Percentiles rank a stretch among this genome's conserved stretches.
These are phyloP conservation scores for Cydia amplana DNA, from an alignment of 1,140 invertebrate genomes.

Conservation along the genomic window DNA sequence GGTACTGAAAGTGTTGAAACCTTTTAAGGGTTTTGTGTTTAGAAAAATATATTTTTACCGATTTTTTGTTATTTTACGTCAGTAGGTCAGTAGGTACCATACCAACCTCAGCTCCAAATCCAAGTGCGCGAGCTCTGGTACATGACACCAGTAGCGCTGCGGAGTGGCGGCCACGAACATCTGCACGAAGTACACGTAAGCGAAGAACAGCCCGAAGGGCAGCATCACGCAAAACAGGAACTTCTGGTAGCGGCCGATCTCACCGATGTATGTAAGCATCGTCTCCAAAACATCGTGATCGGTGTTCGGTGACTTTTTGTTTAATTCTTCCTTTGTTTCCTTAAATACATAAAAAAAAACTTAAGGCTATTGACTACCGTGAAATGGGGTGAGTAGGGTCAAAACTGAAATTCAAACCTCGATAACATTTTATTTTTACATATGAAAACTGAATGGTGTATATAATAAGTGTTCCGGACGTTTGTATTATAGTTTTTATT, in stretches of 20 bases:
- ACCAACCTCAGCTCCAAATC: slow-evolving; percentile 57
- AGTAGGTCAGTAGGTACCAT: no score
- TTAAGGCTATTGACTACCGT: not conserved
- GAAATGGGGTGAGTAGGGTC: not conserved
- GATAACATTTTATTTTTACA: no score
- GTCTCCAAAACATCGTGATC: slow-evolving; percentile 80
- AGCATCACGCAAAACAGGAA: slow-evolving; percentile 81
- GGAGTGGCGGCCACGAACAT: slow-evolving; percentile 83
- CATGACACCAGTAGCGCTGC: slow-evolving; percentile 82
- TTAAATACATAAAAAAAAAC: slow-evolving; percentile 33
- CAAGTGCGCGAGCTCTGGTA: slow-evolving; percentile 76
- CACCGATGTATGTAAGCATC: slow-evolving; percentile 82
- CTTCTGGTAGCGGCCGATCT: slow-evolving; percentile 84
- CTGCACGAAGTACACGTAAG: slow-evolving; percentile 86
- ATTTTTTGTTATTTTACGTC: no score
- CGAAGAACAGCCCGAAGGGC: slow-evolving; percentile 80
- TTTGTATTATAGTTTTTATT: no score
- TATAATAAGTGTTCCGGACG: no score
- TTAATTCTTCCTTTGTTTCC: slow-evolving; percentile 58
- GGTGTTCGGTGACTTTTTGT: slow-evolving; percentile 48
- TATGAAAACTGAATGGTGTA: no score
- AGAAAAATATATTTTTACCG: no score
- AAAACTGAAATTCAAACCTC: no score
- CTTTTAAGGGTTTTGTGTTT: no score
- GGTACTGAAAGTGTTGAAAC: no score